phyloP scores from a whole-genome alignment of 2,113 vertebrate genomes.

The Lucifuga dentata region DNA sequence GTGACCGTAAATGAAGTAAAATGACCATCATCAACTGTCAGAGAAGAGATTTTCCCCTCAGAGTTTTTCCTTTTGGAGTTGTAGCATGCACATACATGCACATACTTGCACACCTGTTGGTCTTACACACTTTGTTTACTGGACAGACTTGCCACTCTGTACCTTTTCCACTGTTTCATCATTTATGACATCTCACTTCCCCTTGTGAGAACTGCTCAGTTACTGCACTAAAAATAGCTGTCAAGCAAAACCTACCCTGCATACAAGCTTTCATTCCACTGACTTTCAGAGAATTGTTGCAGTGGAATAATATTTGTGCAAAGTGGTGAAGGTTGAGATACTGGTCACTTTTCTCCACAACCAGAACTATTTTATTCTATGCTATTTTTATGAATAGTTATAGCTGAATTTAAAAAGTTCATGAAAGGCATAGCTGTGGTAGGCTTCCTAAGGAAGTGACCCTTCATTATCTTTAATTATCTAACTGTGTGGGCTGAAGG shows the following conservation, averaged over 20 bases:
- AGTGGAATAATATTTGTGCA: constrained; percentile 5
- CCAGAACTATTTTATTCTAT: constrained; percentile 8
- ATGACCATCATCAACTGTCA: not conserved
- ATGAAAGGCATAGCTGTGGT: constrained; percentile 1
- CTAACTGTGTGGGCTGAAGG: constrained; percentile 9
- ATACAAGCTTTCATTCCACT: too few species aligned
- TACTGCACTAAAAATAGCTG: not conserved
- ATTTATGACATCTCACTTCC: constrained; percentile 8
- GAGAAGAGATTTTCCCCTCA: not conserved
- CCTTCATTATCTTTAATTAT: constrained; percentile 21
- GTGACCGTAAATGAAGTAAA: not conserved
- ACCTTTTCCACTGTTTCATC: not conserved
- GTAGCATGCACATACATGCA: not conserved
- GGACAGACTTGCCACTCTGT: not conserved
- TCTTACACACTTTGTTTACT: not conserved
- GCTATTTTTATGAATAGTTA: not conserved
- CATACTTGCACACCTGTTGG: not conserved
- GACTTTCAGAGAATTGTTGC: too few species aligned
- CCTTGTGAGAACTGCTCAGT: constrained; percentile 10
- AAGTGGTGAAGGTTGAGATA: constrained; percentile 34
- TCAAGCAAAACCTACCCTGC: constrained; percentile 1
- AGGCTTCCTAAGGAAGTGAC: constrained; percentile 12
- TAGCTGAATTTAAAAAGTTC: constrained; percentile 24
- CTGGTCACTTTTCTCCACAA: not conserved
- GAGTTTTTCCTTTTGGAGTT: not conserved